These are phyloP conservation scores for Tapirus terrestris DNA, from an alignment of 2,113 vertebrate species.

Conservation along the genomic window DNA sequence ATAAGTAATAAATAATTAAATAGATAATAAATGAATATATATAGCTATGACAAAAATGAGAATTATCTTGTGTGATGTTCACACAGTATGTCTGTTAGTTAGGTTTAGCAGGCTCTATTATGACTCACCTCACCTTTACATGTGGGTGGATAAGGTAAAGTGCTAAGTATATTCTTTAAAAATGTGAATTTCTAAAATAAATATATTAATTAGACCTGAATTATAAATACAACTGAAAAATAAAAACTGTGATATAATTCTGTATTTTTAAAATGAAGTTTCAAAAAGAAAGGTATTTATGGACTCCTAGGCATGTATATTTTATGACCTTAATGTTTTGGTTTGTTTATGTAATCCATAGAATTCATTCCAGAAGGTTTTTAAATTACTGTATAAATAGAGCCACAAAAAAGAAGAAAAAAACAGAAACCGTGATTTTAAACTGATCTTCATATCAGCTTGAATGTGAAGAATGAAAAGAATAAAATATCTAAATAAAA, in stretches of 20 bases:
- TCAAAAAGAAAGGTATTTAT: background rate
- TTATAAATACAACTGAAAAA: background rate
- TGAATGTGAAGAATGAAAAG: background rate
- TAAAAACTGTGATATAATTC: background rate
- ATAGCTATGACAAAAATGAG: background rate
- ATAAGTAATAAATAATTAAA: background rate
- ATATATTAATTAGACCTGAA: background rate
- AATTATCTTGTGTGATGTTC: background rate
- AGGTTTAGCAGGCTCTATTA: background rate
- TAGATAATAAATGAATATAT: background rate
- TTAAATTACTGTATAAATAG: background rate
- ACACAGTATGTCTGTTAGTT: background rate
- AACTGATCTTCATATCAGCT: conserved; percentile 32
- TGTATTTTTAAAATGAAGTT: background rate
- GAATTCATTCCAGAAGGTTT: background rate
- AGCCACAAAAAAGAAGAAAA: background rate
- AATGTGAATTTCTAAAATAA: conserved; percentile 34
- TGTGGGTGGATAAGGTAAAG: background rate
- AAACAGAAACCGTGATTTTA: background rate
- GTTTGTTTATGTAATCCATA: background rate
- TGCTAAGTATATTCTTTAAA: background rate
- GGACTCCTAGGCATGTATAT: background rate
- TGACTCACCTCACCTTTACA: background rate
- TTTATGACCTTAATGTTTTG: background rate
- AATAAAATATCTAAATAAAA: conserved; percentile 47